These are phyloP conservation scores for Pteronotus mesoamericanus DNA, from an alignment of 2,797 vertebrate genomes.

Conservation along the genomic window DNA sequence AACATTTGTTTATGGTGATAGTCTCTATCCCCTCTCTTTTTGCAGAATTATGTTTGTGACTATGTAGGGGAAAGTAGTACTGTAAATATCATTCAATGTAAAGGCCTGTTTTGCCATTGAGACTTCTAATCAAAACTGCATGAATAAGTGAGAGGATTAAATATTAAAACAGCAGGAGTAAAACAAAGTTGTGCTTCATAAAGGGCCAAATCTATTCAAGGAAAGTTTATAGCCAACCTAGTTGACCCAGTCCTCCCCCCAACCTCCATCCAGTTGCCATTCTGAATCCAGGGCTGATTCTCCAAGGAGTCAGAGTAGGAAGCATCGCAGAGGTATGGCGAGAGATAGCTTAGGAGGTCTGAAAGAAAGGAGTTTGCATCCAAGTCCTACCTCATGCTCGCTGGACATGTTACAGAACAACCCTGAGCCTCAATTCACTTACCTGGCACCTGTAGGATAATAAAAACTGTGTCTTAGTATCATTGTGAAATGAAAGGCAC, in stretches of 20 bases:
- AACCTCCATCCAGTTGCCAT: not conserved
- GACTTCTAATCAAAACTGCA: not conserved
- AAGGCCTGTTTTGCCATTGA: not conserved
- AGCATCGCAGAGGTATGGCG: not conserved
- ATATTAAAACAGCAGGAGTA: conserved; percentile 26
- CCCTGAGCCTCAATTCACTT: not conserved
- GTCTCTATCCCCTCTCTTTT: not conserved
- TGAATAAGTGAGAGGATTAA: not conserved
- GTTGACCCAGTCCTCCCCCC: not conserved
- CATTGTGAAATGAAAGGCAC: not conserved
- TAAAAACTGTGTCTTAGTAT: not conserved
- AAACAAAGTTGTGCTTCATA: not conserved
- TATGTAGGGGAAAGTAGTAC: not conserved
- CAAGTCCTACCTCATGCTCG: not conserved
- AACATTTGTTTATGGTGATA: not conserved
- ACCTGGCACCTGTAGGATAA: not conserved
- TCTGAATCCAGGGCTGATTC: not conserved
- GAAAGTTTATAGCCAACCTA: not conserved
- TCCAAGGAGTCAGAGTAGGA: not conserved
- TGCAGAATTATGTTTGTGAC: not conserved
- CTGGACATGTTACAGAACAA: not conserved
- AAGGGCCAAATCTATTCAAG: not conserved
- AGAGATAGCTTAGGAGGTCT: not conserved
- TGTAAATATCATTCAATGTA: not conserved
- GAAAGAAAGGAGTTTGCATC: not conserved